Base-by-base conservation (phyloP, 2,888 invertebrate genomes). In the Acleris literana region DNA sequence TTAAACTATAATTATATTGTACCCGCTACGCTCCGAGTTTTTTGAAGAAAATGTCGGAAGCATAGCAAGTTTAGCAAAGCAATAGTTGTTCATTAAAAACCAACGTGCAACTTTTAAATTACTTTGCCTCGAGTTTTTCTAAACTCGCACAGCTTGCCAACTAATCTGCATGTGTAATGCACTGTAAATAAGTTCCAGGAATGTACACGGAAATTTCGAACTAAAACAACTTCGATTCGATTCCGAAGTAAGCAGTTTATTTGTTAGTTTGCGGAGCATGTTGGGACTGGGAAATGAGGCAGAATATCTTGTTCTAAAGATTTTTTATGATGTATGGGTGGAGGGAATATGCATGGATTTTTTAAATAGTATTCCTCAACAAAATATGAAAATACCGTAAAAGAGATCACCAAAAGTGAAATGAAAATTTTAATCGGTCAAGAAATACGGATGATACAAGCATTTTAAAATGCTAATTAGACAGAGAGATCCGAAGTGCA, bases 141-240 rank as follows among this genome's bases (percentile, higher is more conserved):
- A 80, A 82, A 81, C 70, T 83, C 76, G 78, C 75, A 70, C 75
- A 71, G 82, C 82, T 84, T 82, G 68, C 65, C 70, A 83, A 83
- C 83, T 86, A 87, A 87, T 88, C 84, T 87, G 81, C 85, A 86
- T 88, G 77, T 77, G 85, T 86, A 86, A 86, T 86, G 83, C 81
- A 78, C 60, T 78, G 84, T 81, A 84, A 84, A 84, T 83, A 83
- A 76, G 76, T 79, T 80, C 74, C 72, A 68, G 74, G 74, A 74
- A 74, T 72, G 77, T 74, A 74, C 72, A 74, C 70, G 71, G 69
- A 60, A 74, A 63, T 44, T 55, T 61, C 39, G 11, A 56, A 66
- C 33, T 61, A 29, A 51, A 61, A 39, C 39, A 43, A 62, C 53
- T 58, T 64, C 52, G 58, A 57, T 66, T 58, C 53, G 53, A 57